Conservation (phyloP, 1,140 invertebrate genomes). For the Hylaeus anthracinus region DNA sequence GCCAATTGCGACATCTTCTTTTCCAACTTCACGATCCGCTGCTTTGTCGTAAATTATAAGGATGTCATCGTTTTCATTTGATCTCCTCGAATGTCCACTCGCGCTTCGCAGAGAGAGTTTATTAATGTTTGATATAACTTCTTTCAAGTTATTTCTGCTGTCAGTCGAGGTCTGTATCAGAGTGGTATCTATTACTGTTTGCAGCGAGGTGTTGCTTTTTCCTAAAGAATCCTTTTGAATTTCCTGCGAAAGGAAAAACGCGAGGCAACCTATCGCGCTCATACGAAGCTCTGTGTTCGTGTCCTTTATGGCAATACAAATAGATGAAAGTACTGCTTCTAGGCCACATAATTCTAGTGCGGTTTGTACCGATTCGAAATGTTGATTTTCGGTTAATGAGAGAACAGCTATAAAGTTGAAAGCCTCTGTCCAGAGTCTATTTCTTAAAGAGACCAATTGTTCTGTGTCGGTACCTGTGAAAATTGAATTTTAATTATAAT, state of each 20-base stretch:
- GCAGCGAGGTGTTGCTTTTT: conserved; percentile 51
- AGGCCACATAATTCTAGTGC: conserved; percentile 71
- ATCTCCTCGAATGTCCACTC: conserved; percentile 42
- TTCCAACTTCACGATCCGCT: not conserved
- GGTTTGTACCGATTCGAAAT: conserved; percentile 72
- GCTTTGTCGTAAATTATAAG: conserved; percentile 9
- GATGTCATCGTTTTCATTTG: conserved; percentile 27
- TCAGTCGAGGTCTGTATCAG: not conserved
- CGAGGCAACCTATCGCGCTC: conserved; percentile 69
- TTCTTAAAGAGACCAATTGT: conserved; percentile 75
- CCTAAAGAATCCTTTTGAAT: conserved; percentile 69
- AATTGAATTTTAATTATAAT: conserved; percentile 20
- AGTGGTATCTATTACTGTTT: conserved; percentile 60
- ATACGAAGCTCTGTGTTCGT: conserved; percentile 65
- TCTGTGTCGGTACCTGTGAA: conserved; percentile 70
- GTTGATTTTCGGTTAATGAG: conserved; percentile 70
- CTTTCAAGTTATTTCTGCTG: conserved; percentile 39
- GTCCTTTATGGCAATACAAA: conserved; percentile 75
- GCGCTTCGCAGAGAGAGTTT: conserved; percentile 61
- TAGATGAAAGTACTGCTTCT: conserved; percentile 71
- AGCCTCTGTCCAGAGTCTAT: conserved; percentile 78
- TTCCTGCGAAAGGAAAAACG: conserved; percentile 72
- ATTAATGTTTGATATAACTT: conserved; percentile 63
- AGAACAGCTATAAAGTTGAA: conserved; percentile 78
- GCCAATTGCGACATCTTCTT: conserved; percentile 65